Percentiles rank a stretch among this genome's conserved stretches.
phyloP scores from a whole-genome alignment of 2,797 vertebrate genomes.

The Poeciliopsis paucimaculata region DNA sequence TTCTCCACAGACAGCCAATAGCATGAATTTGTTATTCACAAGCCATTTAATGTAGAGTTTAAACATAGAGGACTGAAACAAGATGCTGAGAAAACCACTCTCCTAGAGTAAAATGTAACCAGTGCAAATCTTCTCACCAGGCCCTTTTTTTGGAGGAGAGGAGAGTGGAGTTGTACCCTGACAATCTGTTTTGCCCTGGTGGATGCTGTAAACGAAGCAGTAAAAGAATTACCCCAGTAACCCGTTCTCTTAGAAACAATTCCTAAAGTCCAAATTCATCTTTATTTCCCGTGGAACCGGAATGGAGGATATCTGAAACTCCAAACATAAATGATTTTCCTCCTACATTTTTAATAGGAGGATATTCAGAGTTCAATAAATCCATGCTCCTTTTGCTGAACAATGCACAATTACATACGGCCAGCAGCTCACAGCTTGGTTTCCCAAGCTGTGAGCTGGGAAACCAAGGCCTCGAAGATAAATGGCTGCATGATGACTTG shows the following conservation, averaged over 20 bases:
- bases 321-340: background rate
- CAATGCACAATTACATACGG: background rate
- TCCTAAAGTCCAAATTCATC: background rate
- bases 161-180: background rate
- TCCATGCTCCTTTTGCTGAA: background rate
- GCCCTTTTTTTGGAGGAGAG: too few relatives aligned
- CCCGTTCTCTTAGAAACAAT: background rate
- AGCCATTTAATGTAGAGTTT: too few relatives aligned
- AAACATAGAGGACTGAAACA: too few relatives aligned
- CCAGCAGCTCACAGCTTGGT: background rate
- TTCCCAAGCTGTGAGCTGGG: too few relatives aligned
- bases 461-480: slow-evolving; percentile 9
- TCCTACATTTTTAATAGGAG: background rate
- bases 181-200: background rate
- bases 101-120: too few relatives aligned
- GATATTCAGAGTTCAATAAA: background rate
- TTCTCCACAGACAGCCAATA: too few relatives aligned
- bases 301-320: background rate
- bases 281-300: background rate
- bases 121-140: too few relatives aligned
- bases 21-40: too few relatives aligned
- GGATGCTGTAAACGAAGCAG: background rate
- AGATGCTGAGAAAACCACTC: too few relatives aligned
- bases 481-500: background rate
- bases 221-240: background rate